Base-by-base conservation (phyloP, 2,888 invertebrate species). In the Acholoe squamosa region DNA sequence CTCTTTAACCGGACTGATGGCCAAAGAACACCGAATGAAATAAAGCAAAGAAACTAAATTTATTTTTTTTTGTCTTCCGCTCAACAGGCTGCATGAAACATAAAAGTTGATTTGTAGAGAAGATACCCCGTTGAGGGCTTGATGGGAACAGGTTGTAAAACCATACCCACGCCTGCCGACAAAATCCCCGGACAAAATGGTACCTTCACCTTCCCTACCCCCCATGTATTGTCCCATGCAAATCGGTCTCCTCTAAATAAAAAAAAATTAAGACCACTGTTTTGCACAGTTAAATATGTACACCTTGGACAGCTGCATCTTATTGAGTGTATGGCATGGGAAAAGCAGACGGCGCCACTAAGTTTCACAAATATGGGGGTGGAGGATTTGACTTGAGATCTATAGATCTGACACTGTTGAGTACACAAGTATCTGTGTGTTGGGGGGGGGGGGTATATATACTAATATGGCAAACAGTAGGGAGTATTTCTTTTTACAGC, bases 141-240 rank as follows among this genome's bases (percentile, higher is more conserved):
- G 71, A 71, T 71, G 71, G 71, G 31, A 71, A 71, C 71, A 71
- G 71, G 71, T 71, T 71, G 71, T 71, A 28, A 61, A 1, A 19
- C 25, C 22, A 25, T 28, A 28, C 71, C 28, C 71, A 14, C 71
- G 61, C 22, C 61, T 28, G 61, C 61, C 61, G n/a, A 61, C 22
- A 61, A 43, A 43, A n/a, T n/a, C n/a, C n/a, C n/a, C n/a, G n/a
- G n/a, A 54, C 54, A 54, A 25, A 7, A 25, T 71, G 71, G 14
- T 71, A 3, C 25, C 25, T 71, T 71, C 25, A 71, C 71, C 25
- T n/a, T 28, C 71, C 71, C 14, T 14, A 25, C 61, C 61, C 61
- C 61, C 71, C 28, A 61, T 19, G 14, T 61, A 1, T 61, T 3
- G 5, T 14, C 61, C 19, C 61, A 1, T 12, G 5, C 43, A 3